A percentile compares a stretch with the other conserved stretches of the same genome.
phyloP scores from a whole-genome alignment of 2,797 vertebrate genomes.

The Melanotaenia boesemani region DNA sequence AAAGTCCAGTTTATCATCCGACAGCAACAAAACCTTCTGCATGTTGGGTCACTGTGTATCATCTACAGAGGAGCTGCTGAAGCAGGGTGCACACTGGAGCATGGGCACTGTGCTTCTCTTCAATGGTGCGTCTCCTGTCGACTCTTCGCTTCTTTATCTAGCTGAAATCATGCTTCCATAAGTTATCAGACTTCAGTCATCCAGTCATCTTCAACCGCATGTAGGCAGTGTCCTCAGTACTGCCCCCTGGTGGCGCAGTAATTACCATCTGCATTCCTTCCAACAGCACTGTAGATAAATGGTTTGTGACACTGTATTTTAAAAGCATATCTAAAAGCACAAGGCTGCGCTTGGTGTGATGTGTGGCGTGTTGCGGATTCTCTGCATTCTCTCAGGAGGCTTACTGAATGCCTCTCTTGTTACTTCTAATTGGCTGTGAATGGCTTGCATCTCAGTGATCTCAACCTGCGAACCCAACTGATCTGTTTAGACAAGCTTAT shows the following conservation, averaged over 20 bases:
- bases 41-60: slow-evolving; percentile 91
- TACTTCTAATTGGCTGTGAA: slow-evolving; percentile 68
- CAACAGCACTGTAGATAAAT: neutral
- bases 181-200: neutral
- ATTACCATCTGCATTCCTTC: slow-evolving; percentile 4
- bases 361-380: slow-evolving; percentile 50
- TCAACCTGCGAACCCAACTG: slow-evolving; percentile 56
- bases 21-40: slow-evolving; percentile 96
- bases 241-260: slow-evolving; percentile 34
- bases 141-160: neutral
- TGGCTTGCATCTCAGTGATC: slow-evolving; percentile 31
- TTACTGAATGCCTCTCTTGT: slow-evolving; percentile 65
- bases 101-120: slow-evolving; percentile 96
- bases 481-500: slow-evolving; percentile 39
- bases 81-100: slow-evolving; percentile 83
- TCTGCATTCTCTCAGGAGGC: slow-evolving; percentile 54
- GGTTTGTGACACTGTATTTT: slow-evolving; percentile 31
- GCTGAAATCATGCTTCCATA: neutral
- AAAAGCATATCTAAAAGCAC: slow-evolving; percentile 24
- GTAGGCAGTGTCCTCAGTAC: slow-evolving; percentile 17
- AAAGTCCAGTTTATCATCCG: slow-evolving; percentile 94
- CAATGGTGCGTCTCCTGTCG: slow-evolving; percentile 84
- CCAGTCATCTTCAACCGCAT: neutral
- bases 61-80: slow-evolving; percentile 85
- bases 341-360: slow-evolving; percentile 36